These are phyloP conservation scores for Rotaria macrura DNA, from an alignment of 2,888 invertebrate genomes.

Conservation along the genomic window DNA sequence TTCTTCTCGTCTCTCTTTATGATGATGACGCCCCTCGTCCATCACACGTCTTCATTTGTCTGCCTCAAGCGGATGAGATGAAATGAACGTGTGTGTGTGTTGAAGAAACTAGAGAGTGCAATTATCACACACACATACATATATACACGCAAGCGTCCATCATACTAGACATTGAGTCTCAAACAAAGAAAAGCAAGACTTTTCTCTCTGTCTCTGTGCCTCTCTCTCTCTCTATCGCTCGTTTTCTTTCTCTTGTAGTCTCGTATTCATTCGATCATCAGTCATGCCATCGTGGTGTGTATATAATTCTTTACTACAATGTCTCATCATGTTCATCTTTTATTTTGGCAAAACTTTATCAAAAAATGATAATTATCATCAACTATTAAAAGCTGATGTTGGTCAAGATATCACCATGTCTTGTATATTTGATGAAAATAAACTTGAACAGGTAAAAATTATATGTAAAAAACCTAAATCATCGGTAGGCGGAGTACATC, in stretches of 20 bases:
- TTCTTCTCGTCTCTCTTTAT: neutral
- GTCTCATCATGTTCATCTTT: neutral
- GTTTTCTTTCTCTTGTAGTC: neutral
- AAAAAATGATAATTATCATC: neutral
- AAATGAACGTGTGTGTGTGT: neutral
- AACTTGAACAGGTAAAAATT: neutral
- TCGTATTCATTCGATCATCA: conserved; percentile 1
- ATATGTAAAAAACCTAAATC: neutral
- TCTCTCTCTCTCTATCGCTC: neutral
- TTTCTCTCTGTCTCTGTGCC: neutral
- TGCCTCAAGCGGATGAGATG: neutral
- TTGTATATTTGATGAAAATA: neutral
- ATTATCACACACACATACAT: neutral
- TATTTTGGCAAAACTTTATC: neutral
- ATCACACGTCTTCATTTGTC: neutral
- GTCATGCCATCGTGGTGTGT: conserved; percentile 6
- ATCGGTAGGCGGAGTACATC: neutral
- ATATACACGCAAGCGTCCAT: neutral
- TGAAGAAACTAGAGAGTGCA: neutral
- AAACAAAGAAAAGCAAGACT: neutral
- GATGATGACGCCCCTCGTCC: neutral
- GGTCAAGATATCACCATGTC: neutral
- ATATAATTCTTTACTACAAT: neutral
- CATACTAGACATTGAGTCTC: neutral
- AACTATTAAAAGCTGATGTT: neutral